These are phyloP conservation scores for Sturnira hondurensis DNA, from an alignment of 2,113 vertebrate genomes.

Conservation along the genomic window DNA sequence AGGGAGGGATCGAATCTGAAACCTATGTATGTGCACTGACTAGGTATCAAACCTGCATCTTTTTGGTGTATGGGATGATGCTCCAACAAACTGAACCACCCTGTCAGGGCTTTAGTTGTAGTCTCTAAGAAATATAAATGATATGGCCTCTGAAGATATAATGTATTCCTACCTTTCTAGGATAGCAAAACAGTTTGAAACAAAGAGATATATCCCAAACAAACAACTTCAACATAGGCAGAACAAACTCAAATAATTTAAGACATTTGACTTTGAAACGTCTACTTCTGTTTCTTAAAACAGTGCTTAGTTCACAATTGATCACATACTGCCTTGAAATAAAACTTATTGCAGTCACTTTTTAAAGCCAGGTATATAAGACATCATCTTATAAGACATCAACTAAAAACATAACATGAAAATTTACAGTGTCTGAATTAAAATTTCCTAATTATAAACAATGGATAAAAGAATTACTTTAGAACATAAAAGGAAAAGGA, in stretches of 20 bases:
- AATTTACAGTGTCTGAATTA: neutral
- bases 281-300: conserved; percentile 10
- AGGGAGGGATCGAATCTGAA: too few species aligned
- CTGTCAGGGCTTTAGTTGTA: neutral
- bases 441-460: conserved; percentile 8
- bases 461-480: conserved; percentile 29
- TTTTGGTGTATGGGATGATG: too few species aligned
- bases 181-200: neutral
- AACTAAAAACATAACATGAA: neutral
- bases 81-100: too few species aligned
- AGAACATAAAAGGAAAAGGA: neutral
- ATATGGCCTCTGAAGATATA: neutral
- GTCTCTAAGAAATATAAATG: conserved; percentile 35
- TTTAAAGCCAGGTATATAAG: neutral
- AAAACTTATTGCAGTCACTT: neutral
- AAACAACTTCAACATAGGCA: neutral
- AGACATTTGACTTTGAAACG: neutral
- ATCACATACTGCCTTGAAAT: neutral
- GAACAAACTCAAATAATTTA: conserved; percentile 25
- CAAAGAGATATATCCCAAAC: neutral
- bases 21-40: too few species aligned
- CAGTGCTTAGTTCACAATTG: neutral
- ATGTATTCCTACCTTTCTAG: conserved; percentile 1
- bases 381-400: neutral
- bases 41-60: too few species aligned